Base-by-base conservation (phyloP, 2,113 vertebrate genomes). In the Zosterops pallidus region DNA sequence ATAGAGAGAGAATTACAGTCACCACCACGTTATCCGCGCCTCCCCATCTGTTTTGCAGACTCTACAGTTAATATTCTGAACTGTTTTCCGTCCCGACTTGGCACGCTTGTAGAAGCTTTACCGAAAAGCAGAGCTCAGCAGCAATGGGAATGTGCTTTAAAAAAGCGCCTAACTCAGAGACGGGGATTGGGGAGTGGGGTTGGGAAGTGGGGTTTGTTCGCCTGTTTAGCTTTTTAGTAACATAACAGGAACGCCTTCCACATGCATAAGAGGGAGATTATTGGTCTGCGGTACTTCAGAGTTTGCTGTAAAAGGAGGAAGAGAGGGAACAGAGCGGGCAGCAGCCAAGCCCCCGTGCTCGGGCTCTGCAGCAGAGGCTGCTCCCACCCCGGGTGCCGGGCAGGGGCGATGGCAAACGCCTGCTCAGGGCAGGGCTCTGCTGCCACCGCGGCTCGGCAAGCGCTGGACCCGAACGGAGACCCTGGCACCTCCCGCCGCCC, bases 131-230 rank as follows among this genome's bases (percentile, higher is more conserved):
- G 22, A 68, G 70, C 52, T 57, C 74, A 63, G 77, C 86, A 70
- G 53, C 33, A 50, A 28, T 1, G 28, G 24, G 25, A 83, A 83
- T 1, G 31, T 12, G 35, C 49, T 77, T 76, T 52, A 0, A 24
- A 70, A 81, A 82, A 70, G 33, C 11, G 57, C 72, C 64, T 44
- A 33, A 44, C 19, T 37, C 44, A 50, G 23, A 17, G 39, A 28
- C 12, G 11, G 6, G 10, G 29, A 0, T 1, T 12, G 12, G 6
- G 10, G 29, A 0, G 1, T 12, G 12, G 14, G 7, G 33, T 9
- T 60, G 28, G 1, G 2, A 22, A 20, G 14, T 15, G 39, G 39
- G 39, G n/a, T 11, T 62, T 26, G 52, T 28, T 31, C 41, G 56
- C 41, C 16, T 28, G 23, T 7, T 17, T 12, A 20, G 11, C 28